Base-by-base conservation (phyloP, 2,113 vertebrate genomes). In the Rhizomys pruinosus region DNA sequence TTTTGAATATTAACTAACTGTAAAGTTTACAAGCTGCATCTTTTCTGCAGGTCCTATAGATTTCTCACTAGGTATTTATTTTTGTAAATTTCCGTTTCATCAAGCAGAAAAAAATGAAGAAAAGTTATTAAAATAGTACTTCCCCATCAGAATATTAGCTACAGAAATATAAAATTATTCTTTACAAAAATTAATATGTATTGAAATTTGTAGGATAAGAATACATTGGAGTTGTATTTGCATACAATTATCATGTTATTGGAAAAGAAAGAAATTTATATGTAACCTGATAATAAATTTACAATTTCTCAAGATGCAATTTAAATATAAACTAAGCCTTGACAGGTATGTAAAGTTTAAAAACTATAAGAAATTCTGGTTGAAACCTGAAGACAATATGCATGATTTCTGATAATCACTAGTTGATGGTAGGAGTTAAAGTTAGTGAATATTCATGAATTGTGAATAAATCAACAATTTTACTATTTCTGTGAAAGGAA, bases 301-400 rank as follows among this genome's bases (percentile, higher is more conserved):
- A 87, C 66, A 90, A 59, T 47, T 69, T 52, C 17, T 57, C 77
- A 44, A 92, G 96, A 57, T 32, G 1, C 9, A 29, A 37, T 96
- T 97, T 95, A 95, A 96, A 96, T 73, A 86, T 78, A 27, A 68
- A 79, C 57, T 39, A 73, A 94, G 93, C 95, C 27, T n/a, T 93
- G 91, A 93, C 87, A 95, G 93, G 52, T n/a, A 89, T 79, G 0
- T 15, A 94, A 81, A 93, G 95, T 23, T 87, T 82, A 34, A 20
- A 22, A 68, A n/a, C 4, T 68, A 52, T 7, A 52, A 11, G 6
- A 57, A 52, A 81, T 52, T 57, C 93, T 95, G 88, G 92, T 72
- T 80, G 32, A 77, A 96, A 94, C 92, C 0, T 0, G 25, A 7
- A 52, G 47, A 52, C 17, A 90, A 78, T n/a, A n/a, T 78, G 94